Evolutionary conservation across 2,888 invertebrate species (phyloP).

Genomic region (Laspeyria flexula): DNA sequence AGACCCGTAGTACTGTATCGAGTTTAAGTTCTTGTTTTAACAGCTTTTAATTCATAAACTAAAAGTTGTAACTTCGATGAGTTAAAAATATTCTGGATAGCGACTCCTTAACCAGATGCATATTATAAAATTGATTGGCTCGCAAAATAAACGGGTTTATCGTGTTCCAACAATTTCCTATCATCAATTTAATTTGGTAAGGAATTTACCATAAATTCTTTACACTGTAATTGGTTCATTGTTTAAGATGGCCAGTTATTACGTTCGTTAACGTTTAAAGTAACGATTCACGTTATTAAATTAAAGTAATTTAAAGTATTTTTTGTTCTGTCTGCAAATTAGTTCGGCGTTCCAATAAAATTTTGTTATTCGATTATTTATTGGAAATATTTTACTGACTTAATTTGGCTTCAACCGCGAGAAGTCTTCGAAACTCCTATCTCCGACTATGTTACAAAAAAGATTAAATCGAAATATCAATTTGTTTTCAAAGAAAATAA

Average conservation of each 20-base stretch:
- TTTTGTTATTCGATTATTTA: too few species aligned
- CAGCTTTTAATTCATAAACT: slow-evolving; percentile 41
- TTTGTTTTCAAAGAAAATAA: too few species aligned
- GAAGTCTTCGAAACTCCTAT: too few species aligned
- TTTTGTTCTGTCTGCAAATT: too few species aligned
- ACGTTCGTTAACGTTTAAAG: slow-evolving; percentile 3
- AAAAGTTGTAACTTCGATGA: neutral
- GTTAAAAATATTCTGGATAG: slow-evolving; percentile 26
- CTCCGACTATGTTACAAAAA: too few species aligned
- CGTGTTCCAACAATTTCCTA: slow-evolving; percentile 37
- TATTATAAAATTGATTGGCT: slow-evolving; percentile 55
- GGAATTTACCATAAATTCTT: slow-evolving; percentile 28
- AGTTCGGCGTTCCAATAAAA: too few species aligned
- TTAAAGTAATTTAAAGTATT: neutral
- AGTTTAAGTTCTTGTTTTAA: too few species aligned
- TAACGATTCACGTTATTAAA: too few species aligned
- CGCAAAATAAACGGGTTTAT: slow-evolving; percentile 51
- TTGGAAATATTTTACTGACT: too few species aligned
- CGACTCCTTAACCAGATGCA: slow-evolving; percentile 43
- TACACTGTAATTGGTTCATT: slow-evolving; percentile 25
- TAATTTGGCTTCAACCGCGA: too few species aligned
- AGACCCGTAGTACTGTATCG: too few species aligned
- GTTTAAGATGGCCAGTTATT: slow-evolving; percentile 8
- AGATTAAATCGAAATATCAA: too few species aligned
- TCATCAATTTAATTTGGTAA: slow-evolving; percentile 27